Base-by-base conservation (phyloP, 2,113 vertebrate genomes). In the Mobula hypostoma region DNA sequence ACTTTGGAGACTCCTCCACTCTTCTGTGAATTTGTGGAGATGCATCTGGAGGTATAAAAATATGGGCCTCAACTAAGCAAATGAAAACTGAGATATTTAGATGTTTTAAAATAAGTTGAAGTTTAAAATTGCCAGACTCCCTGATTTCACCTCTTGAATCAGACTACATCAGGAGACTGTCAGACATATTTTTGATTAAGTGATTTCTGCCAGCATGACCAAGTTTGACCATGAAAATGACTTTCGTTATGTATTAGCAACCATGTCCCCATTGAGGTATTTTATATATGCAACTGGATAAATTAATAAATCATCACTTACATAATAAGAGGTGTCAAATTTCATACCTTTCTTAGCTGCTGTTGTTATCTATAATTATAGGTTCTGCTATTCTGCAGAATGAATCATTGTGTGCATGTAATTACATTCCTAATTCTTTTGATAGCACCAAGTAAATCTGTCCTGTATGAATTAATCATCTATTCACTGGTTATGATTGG, bases 351-450 rank as follows among this genome's bases (percentile, higher is more conserved):
- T 58, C 83, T 61, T 27, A 61, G 83, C 56, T 56, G 83, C 83
- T 12, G 48, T 61, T 87, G 83, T 58, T 87, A 56, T 61, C 83
- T 61, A 11, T 87, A 87, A 87, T 87, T 87, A 87, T 87, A 58
- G 83, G 83, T 87, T 24, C 83, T 61, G 48, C 40, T 87, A 61
- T 87, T 87, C 83, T 27, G 83, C 56, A 87, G 83, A 29, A 61
- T 87, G 56, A 87, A 87, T 87, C 83, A 56, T 87, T 87, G 83
- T 87, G 21, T 61, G 48, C 83, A 29, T 87, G 61, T 87, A 87
- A 87, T 87, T 87, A 87, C 83, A 87, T 87, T 87, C 56, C 7
- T 27, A 61, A 87, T 61, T 58, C 83, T 87, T 87, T 87, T 87
- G 83, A 87, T 87, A 58, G 83, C 56, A 61, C 83, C 83, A 87